These are phyloP conservation scores for Pseudobourletiella spinata DNA, from an alignment of 1,140 invertebrate genomes.

Conservation along the genomic window DNA sequence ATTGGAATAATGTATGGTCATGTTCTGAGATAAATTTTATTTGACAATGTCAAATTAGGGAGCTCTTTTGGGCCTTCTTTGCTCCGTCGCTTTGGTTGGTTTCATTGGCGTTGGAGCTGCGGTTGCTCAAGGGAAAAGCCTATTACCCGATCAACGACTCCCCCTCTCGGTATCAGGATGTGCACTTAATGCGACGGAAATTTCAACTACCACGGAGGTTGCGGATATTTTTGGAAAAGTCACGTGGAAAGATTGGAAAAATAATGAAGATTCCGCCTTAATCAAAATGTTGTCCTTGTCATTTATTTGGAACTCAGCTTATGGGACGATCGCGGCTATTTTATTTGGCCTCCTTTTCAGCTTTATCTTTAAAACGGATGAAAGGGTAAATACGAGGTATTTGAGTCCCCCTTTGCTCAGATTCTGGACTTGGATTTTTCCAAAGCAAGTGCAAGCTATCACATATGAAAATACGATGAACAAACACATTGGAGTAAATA, in stretches of 20 bases:
- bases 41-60: neutral
- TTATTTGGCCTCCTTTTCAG: slow-evolving; percentile 21
- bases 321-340: slow-evolving; percentile 11
- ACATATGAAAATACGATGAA: no score
- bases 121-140: slow-evolving; percentile 4
- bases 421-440: neutral
- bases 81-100: slow-evolving; percentile 6
- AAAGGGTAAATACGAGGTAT: neutral
- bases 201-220: neutral
- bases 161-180: slow-evolving; percentile 4
- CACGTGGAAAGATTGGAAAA: neutral
- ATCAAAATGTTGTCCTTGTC: slow-evolving; percentile 19
- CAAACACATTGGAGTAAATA: no score
- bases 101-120: slow-evolving; percentile 16
- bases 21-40: neutral
- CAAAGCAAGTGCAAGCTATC: neutral
- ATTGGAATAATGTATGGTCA: neutral
- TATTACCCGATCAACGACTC: slow-evolving; percentile 13
- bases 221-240: neutral
- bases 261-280: neutral
- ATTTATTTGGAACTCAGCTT: slow-evolving; percentile 23
- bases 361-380: neutral
- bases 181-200: neutral
- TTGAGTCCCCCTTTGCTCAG: neutral
- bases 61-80: slow-evolving; percentile 3